Evolutionary conservation across 2,113 vertebrate genomes (phyloP).

Genomic region (Prinia subflava): DNA sequence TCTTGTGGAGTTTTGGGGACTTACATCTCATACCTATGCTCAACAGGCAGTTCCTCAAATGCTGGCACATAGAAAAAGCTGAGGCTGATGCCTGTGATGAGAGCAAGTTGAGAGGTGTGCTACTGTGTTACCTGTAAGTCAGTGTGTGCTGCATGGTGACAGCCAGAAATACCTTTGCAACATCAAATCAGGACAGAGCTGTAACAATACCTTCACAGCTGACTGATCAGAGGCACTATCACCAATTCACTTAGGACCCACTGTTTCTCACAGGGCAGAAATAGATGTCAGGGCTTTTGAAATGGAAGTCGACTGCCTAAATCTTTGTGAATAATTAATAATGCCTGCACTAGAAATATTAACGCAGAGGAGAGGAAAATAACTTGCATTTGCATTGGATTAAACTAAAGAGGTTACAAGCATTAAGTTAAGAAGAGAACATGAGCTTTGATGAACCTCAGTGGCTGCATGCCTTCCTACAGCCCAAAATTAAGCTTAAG

Average conservation of each 20-base stretch:
- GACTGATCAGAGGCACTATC: neutral
- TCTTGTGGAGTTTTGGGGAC: neutral
- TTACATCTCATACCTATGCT: rapidly evolving
- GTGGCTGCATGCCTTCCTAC: neutral
- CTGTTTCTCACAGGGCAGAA: neutral
- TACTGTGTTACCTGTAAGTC: neutral
- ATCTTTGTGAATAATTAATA: neutral
- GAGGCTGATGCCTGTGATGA: neutral
- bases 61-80: neutral
- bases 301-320: neutral
- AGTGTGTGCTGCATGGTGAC: neutral
- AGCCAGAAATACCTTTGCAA: neutral
- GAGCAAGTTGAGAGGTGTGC: neutral
- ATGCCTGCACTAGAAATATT: neutral
- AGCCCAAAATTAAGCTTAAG: neutral
- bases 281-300: neutral
- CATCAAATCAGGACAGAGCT: neutral
- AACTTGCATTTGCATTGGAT: neutral
- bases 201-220: neutral
- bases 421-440: neutral
- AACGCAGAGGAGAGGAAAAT: neutral
- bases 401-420: neutral
- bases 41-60: neutral
- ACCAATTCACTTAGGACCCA: neutral
- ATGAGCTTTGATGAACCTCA: neutral